Evolutionary conservation across 2,888 invertebrate species (phyloP).

Genomic region (Ichneumon xanthorius): DNA sequence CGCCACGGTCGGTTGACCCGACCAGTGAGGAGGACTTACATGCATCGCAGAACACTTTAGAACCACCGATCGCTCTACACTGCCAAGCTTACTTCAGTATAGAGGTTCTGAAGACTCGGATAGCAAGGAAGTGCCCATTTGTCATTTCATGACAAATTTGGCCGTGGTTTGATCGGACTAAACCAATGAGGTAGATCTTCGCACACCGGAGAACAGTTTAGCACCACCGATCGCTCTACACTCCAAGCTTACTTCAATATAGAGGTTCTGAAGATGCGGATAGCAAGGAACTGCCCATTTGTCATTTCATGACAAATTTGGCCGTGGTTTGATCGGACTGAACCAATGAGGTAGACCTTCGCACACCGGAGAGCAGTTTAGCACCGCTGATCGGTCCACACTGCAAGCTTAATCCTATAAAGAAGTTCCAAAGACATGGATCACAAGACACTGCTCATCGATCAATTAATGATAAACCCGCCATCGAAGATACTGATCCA

Average conservation of each 20-base stretch:
- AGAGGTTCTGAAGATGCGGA: not conserved
- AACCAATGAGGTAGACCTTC: no score
- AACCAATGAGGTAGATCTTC: no score
- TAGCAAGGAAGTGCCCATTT: not conserved
- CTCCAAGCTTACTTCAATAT: not conserved
- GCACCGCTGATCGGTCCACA: not conserved
- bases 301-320: not conserved
- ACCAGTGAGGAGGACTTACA: not conserved
- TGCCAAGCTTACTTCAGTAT: no score
- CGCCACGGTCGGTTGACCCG: not conserved
- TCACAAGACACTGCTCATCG: not conserved
- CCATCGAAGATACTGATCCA: not conserved
- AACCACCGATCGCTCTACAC: not conserved
- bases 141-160: not conserved
- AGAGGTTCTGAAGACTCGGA: not conserved
- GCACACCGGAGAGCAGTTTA: not conserved
- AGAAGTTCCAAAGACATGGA: not conserved
- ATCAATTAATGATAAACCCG: not conserved
- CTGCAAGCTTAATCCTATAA: not conserved
- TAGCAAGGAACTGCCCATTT: not conserved
- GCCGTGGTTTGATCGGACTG: no score
- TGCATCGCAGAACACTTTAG: not conserved
- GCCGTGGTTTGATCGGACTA: no score
- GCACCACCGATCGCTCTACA: not conserved
- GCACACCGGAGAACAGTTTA: not conserved